These are phyloP conservation scores for Zaprionus lachaisei DNA, from an alignment of 1,140 invertebrate species.

Conservation along the genomic window DNA sequence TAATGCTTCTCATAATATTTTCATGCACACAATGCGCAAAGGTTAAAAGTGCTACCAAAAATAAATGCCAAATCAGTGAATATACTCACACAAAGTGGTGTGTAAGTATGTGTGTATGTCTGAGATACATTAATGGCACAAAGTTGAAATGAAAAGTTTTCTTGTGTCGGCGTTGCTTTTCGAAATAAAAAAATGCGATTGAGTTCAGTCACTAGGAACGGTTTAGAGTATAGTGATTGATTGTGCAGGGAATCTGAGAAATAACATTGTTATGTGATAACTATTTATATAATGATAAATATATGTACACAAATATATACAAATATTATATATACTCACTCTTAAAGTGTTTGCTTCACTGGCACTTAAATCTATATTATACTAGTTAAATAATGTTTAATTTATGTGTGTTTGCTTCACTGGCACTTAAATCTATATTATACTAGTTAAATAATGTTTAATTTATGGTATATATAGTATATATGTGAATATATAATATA, in stretches of 20 bases:
- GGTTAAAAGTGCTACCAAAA: conserved; percentile 49
- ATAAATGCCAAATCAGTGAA: conserved; percentile 73
- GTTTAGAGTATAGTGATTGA: conserved; percentile 2
- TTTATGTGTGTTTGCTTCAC: too few species aligned
- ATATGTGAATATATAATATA: too few species aligned
- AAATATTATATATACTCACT: too few species aligned
- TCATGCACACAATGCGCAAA: conserved; percentile 71
- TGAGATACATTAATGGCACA: conserved; percentile 22
- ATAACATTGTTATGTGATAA: too few species aligned
- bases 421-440: too few species aligned
- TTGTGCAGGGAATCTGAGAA: background rate
- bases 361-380: too few species aligned
- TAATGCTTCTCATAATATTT: conserved; percentile 77
- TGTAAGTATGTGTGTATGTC: background rate
- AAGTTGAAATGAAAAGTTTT: conserved; percentile 42
- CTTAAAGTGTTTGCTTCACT: too few species aligned
- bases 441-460: too few species aligned
- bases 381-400: too few species aligned
- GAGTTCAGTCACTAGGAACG: conserved; percentile 22
- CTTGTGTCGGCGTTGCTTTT: conserved; percentile 1
- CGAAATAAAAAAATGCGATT: conserved; percentile 10
- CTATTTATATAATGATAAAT: too few species aligned
- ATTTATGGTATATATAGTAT: too few species aligned
- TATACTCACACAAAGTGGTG: conserved; percentile 8
- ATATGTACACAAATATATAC: too few species aligned